phyloP scores from a whole-genome alignment of 1,140 invertebrate genomes.

The Himalopsyche phryganea region DNA sequence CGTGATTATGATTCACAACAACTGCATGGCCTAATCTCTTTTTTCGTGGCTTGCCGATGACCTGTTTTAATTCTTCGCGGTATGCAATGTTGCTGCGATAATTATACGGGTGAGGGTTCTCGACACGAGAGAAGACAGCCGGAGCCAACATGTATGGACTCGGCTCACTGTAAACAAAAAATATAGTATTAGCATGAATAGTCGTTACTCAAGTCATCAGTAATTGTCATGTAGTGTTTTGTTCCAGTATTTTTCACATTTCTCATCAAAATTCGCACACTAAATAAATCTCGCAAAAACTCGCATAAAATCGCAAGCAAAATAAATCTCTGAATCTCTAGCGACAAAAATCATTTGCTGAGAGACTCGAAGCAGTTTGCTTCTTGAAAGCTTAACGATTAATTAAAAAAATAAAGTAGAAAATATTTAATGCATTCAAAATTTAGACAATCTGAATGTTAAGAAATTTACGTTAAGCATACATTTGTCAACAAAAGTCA shows the following conservation, averaged over 20 bases:
- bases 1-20: slow-evolving; percentile 54
- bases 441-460: neutral
- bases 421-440: neutral
- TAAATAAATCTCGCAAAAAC: neutral
- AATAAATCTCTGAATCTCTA: slow-evolving; percentile 1
- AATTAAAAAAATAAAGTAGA: too few relatives aligned
- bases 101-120: slow-evolving; percentile 58
- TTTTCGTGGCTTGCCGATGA: slow-evolving; percentile 39
- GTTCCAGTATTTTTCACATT: neutral
- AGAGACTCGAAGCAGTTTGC: too few relatives aligned
- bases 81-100: slow-evolving; percentile 42
- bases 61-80: slow-evolving; percentile 38
- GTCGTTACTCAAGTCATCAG: neutral
- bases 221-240: neutral
- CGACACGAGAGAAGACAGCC: slow-evolving; percentile 72
- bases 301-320: slow-evolving; percentile 32
- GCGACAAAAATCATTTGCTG: slow-evolving; percentile 6
- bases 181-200: neutral
- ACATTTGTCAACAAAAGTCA: too few relatives aligned
- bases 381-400: too few relatives aligned
- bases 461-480: too few relatives aligned
- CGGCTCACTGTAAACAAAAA: slow-evolving; percentile 42
- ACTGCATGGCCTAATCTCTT: slow-evolving; percentile 56
- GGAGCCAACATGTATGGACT: slow-evolving; percentile 71
- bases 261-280: neutral